These are phyloP conservation scores for Crocuta crocuta DNA, from an alignment of 2,113 vertebrate genomes.

Conservation along the genomic window DNA sequence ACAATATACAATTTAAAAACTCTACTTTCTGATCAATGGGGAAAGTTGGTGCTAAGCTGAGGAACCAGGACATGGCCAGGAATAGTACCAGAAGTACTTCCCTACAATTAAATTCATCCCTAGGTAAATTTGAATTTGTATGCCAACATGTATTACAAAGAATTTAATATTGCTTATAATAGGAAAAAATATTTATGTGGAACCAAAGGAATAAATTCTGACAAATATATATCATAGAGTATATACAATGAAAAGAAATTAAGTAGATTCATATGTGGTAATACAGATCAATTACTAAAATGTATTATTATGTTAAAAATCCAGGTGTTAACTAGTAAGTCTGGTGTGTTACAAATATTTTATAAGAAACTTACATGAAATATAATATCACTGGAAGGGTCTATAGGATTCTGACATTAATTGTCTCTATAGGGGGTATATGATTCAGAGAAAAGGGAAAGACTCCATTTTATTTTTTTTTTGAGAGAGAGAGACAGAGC, in stretches of 20 bases:
- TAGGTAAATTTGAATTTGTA: not conserved
- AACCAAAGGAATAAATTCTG: not conserved
- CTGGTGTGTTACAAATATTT: not conserved
- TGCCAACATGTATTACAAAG: not conserved
- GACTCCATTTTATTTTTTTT: not conserved
- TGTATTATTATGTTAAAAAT: not conserved
- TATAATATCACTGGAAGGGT: not conserved
- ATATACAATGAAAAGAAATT: not conserved
- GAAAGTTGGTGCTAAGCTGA: not conserved
- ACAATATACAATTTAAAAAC: not conserved
- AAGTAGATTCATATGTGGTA: not conserved
- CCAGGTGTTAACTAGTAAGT: not conserved
- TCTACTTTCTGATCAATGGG: not conserved
- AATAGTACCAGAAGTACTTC: not conserved
- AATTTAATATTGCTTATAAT: not conserved
- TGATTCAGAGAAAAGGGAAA: not conserved
- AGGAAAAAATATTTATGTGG: not conserved
- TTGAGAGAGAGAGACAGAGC: no score
- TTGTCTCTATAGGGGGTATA: not conserved
- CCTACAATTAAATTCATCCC: not conserved
- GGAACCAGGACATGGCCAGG: not conserved
- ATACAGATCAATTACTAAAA: not conserved
- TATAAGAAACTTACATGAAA: not conserved
- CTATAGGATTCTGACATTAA: not conserved
- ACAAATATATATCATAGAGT: not conserved